A percentile compares a stretch with the other conserved stretches of the same genome.
Conservation (phyloP, 2,113 vertebrate species). For the Elaphurus davidianus region DNA sequence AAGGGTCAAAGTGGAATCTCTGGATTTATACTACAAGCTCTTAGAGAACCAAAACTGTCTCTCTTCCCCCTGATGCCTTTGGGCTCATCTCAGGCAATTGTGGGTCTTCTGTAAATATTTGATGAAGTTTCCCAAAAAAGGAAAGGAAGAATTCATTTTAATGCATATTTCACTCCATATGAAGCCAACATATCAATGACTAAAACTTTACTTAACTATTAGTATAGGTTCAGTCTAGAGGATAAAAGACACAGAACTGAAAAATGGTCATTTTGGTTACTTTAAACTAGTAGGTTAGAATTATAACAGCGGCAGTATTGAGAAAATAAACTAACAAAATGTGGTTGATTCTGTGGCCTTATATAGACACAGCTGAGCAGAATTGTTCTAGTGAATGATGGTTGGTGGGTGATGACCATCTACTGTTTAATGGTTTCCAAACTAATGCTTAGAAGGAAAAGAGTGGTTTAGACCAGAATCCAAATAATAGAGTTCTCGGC, state of each 20-base stretch:
- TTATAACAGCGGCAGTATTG: background rate
- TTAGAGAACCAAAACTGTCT: background rate
- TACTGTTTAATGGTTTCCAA: slow-evolving; percentile 49
- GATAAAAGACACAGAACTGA: background rate
- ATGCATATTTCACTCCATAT: background rate
- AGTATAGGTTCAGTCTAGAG: background rate
- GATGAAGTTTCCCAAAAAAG: background rate
- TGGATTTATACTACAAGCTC: background rate
- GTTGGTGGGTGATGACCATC: background rate
- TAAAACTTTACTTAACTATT: background rate
- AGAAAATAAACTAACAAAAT: background rate
- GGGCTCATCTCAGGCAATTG: background rate
- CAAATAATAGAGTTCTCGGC: slow-evolving; percentile 52
- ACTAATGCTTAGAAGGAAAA: slow-evolving; percentile 53
- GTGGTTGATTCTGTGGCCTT: slow-evolving; percentile 39
- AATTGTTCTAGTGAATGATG: slow-evolving; percentile 53
- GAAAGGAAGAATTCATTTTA: background rate
- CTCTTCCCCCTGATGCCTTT: background rate
- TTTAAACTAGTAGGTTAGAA: slow-evolving; percentile 20
- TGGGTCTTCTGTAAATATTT: slow-evolving; percentile 13
- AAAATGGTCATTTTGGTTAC: background rate
- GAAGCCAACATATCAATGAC: background rate
- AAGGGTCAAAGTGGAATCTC: background rate
- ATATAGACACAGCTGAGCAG: background rate
- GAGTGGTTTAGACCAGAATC: slow-evolving; percentile 42